These are phyloP conservation scores for Oryzias sinensis DNA, from an alignment of 2,797 vertebrate genomes.

Conservation along the genomic window DNA sequence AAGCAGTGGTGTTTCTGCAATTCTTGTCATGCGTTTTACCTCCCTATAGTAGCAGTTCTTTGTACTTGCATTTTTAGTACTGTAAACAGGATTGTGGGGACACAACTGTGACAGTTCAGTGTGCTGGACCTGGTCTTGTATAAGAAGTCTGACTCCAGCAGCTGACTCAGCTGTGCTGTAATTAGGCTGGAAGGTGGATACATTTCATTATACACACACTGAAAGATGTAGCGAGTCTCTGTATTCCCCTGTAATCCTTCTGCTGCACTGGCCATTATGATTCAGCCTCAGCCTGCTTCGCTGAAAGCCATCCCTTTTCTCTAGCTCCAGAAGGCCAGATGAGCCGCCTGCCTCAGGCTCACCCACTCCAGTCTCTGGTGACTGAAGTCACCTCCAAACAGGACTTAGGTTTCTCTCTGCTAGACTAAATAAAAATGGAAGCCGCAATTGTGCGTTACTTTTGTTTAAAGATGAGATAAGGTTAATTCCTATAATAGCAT, in stretches of 20 bases:
- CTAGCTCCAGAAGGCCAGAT: conserved; percentile 30
- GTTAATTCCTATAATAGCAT: conserved; percentile 71
- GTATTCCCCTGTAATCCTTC: conserved; percentile 58
- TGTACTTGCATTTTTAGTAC: no score
- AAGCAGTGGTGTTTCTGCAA: not conserved
- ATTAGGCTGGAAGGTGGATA: conserved; percentile 56
- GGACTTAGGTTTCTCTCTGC: conserved; percentile 46
- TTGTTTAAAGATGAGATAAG: conserved; percentile 78
- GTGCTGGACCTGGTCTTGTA: conserved; percentile 5
- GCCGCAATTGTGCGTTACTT: conserved; percentile 61
- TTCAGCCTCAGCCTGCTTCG: conserved; percentile 43
- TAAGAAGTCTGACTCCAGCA: conserved; percentile 27
- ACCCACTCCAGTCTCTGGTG: conserved; percentile 50
- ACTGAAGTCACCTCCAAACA: conserved; percentile 36
- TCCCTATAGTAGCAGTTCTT: not conserved
- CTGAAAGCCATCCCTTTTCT: conserved; percentile 59
- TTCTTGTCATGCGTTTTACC: not conserved
- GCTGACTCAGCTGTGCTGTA: conserved; percentile 37
- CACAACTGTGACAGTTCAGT: conserved; percentile 3
- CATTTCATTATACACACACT: conserved; percentile 53
- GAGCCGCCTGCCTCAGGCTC: conserved; percentile 59
- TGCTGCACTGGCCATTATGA: conserved; percentile 54
- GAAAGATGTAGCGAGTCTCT: conserved; percentile 51
- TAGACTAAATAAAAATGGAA: conserved; percentile 54
- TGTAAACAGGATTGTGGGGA: not conserved